These are phyloP conservation scores for Pilophorus perplexus DNA, from an alignment of 2,888 invertebrate genomes.

Conservation along the genomic window DNA sequence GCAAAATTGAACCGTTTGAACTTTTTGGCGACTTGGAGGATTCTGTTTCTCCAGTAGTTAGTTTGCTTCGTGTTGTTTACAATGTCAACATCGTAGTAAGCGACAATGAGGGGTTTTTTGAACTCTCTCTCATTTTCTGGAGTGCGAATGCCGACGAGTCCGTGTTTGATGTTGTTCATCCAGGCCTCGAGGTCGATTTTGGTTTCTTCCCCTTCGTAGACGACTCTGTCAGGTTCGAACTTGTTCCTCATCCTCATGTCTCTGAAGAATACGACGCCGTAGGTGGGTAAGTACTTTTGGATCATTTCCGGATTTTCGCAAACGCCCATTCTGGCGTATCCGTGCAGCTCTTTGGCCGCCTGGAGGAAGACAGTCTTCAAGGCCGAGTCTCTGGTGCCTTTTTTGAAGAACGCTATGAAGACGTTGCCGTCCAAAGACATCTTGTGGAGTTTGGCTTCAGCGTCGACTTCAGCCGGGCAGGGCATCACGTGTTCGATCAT, in stretches of 20 bases:
- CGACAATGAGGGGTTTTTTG: slow-evolving; percentile 11
- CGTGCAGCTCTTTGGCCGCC: slow-evolving; percentile 13
- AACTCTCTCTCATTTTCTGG: slow-evolving; percentile 21
- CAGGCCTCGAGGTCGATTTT: slow-evolving; percentile 3
- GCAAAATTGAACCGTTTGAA: slow-evolving; percentile 22
- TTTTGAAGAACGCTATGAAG: slow-evolving; percentile 12
- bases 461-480: background rate
- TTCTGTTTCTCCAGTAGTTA: slow-evolving; percentile 29
- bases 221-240: slow-evolving; percentile 20
- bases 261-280: slow-evolving; percentile 25
- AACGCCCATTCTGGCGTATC: slow-evolving; percentile 7
- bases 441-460: slow-evolving; percentile 3
- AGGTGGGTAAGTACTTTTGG: slow-evolving; percentile 5
- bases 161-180: slow-evolving; percentile 27
- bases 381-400: background rate
- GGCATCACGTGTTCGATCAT: background rate
- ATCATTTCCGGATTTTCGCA: background rate
- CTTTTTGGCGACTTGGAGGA: slow-evolving; percentile 17
- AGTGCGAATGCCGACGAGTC: slow-evolving; percentile 20
- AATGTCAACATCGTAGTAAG: slow-evolving; percentile 31
- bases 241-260: slow-evolving; percentile 12
- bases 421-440: background rate
- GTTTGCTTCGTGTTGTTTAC: background rate
- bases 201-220: slow-evolving; percentile 17
- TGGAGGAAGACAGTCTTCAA: slow-evolving; percentile 9